These are phyloP conservation scores for Cyprinodon tularosa DNA, from an alignment of 2,113 vertebrate species.

Conservation along the genomic window DNA sequence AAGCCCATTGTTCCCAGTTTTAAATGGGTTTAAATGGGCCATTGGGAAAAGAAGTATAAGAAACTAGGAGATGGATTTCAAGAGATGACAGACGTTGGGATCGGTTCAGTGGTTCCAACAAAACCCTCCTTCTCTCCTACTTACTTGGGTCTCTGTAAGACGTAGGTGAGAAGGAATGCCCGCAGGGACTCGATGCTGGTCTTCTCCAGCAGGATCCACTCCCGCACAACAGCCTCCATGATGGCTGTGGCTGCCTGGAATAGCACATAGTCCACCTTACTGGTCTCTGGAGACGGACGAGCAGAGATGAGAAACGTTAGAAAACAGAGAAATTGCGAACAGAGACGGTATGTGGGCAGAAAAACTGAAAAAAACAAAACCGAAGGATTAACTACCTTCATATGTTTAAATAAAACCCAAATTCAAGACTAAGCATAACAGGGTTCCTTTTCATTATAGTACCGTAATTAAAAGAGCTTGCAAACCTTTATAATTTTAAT, in stretches of 20 bases:
- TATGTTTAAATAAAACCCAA: neutral
- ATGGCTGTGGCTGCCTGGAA: constrained; percentile 98
- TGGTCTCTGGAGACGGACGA: constrained; percentile 87
- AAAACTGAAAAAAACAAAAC: neutral
- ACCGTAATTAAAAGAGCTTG: no score
- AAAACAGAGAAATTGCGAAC: neutral
- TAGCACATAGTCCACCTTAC: constrained; percentile 99
- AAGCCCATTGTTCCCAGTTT: no score
- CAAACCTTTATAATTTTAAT: no score
- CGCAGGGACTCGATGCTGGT: constrained; percentile 94
- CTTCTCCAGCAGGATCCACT: constrained; percentile 98
- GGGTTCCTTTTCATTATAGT: no score
- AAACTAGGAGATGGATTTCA: no score
- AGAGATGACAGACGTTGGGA: neutral
- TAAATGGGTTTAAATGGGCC: no score
- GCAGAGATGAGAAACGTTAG: neutral
- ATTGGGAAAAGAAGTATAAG: no score
- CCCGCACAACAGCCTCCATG: constrained; percentile 98
- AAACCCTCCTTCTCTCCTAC: constrained; percentile 73
- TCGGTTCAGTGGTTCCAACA: neutral
- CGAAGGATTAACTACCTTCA: neutral
- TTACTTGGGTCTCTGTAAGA: constrained; percentile 98
- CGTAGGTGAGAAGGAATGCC: constrained; percentile 97
- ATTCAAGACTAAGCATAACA: no score
- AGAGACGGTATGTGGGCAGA: neutral